Evolutionary conservation across 2,113 vertebrate genomes (phyloP).

Genomic region (Entomyzon cyanotis): DNA sequence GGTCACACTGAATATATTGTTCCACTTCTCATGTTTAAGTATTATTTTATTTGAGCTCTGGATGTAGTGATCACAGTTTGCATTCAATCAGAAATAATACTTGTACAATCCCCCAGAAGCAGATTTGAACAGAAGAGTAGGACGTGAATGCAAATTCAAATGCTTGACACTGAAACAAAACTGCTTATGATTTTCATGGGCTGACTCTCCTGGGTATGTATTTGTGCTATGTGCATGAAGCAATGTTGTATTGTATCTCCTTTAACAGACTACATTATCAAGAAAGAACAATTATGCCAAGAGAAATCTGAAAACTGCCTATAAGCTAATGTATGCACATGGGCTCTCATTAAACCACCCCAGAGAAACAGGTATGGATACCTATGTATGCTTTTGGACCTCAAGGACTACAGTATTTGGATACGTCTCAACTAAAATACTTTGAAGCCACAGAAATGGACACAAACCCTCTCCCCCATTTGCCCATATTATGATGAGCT

Average conservation of each 20-base stretch:
- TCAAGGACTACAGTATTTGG: background rate
- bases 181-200: background rate
- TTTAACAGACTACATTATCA: background rate
- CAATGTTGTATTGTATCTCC: background rate
- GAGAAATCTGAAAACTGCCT: background rate
- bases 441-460: background rate
- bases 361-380: background rate
- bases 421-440: background rate
- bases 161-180: background rate
- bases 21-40: background rate
- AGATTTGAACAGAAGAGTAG: background rate
- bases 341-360: background rate
- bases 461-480: background rate
- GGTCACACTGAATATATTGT: background rate
- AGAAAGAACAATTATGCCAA: background rate
- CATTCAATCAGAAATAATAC: background rate
- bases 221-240: background rate
- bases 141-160: background rate
- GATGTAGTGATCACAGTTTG: background rate
- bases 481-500: background rate
- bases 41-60: background rate
- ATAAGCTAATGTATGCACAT: background rate
- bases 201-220: background rate
- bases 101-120: background rate
- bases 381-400: fast-evolving